A percentile compares a stretch with the other conserved stretches of the same genome.
Conservation (phyloP, 2,888 invertebrate genomes). For the Stenotaenia linearis region DNA sequence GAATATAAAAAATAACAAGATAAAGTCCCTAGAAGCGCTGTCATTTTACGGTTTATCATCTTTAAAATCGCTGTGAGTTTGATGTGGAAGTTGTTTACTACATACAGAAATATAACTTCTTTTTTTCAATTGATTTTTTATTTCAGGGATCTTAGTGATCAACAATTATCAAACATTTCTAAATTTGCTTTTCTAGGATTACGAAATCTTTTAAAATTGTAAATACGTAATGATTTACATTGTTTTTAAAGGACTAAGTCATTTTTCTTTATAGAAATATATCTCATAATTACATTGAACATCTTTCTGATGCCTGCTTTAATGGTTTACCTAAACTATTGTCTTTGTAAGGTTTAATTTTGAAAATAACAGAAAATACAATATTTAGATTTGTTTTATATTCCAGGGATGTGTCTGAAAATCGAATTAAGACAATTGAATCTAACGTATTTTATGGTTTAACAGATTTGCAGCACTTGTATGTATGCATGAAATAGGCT, state of each 20-base stretch:
- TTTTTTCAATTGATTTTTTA: not conserved
- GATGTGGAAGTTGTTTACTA: not conserved
- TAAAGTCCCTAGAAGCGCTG: slow-evolving; percentile 41
- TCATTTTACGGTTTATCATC: slow-evolving; percentile 46
- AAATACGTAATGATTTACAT: slow-evolving; percentile 39
- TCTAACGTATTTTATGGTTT: slow-evolving; percentile 44
- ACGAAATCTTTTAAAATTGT: slow-evolving; percentile 44
- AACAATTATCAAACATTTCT: slow-evolving; percentile 41
- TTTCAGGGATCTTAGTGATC: slow-evolving; percentile 44
- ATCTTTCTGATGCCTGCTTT: slow-evolving; percentile 40
- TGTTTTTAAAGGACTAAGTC: no score
- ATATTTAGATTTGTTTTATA: not conserved
- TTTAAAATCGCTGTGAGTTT: slow-evolving; percentile 38
- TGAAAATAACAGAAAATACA: not conserved
- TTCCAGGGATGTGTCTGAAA: slow-evolving; percentile 43
- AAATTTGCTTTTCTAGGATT: slow-evolving; percentile 45
- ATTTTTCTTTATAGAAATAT: slow-evolving; percentile 38
- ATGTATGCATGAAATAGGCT: slow-evolving; percentile 38
- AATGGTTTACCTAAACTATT: slow-evolving; percentile 39
- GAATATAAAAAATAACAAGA: slow-evolving; percentile 44
- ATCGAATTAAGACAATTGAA: slow-evolving; percentile 40
- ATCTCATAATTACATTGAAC: slow-evolving; percentile 39
- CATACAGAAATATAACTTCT: not conserved
- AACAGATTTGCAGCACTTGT: slow-evolving; percentile 41
- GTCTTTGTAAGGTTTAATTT: slow-evolving; percentile 36